Percentiles rank a stretch among this genome's conserved stretches.
phyloP scores from a whole-genome alignment of 2,888 invertebrate species.

The Drepana falcataria region DNA sequence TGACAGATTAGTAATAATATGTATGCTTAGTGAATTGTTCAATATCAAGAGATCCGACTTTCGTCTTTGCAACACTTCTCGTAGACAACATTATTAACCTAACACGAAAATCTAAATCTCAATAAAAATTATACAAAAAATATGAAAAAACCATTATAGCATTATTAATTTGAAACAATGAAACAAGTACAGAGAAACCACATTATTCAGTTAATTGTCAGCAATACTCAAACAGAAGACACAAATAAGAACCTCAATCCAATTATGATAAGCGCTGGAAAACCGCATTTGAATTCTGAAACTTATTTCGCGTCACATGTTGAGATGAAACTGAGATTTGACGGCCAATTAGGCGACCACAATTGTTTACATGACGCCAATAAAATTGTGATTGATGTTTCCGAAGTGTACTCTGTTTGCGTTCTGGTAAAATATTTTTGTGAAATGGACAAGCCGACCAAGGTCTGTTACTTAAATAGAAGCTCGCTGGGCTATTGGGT shows the following conservation, averaged over 20 bases:
- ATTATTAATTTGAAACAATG: neutral
- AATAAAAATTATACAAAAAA: too few species aligned
- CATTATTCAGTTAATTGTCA: neutral
- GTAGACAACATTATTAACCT: too few species aligned
- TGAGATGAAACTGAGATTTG: conserved; percentile 5
- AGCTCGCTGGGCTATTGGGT: neutral
- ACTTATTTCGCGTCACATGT: neutral
- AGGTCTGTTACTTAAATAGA: conserved; percentile 1
- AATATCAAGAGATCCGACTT: too few species aligned
- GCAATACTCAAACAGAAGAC: neutral
- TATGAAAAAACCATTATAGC: too few species aligned
- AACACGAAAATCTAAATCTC: too few species aligned
- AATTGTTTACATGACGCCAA: conserved; percentile 20
- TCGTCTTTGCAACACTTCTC: too few species aligned
- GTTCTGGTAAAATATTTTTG: conserved; percentile 2
- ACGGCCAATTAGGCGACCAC: conserved; percentile 21
- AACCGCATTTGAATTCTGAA: conserved; percentile 2
- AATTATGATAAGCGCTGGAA: conserved; percentile 2
- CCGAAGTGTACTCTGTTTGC: conserved; percentile 14
- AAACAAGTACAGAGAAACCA: conserved; percentile 1
- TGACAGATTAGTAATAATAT: too few species aligned
- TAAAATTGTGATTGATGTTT: conserved; percentile 24
- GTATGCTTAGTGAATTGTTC: too few species aligned
- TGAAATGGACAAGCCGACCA: conserved; percentile 1
- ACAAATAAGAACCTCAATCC: neutral